Evolutionary conservation across 2,797 vertebrate genomes (phyloP).

Genomic region (Fringilla coelebs): DNA sequence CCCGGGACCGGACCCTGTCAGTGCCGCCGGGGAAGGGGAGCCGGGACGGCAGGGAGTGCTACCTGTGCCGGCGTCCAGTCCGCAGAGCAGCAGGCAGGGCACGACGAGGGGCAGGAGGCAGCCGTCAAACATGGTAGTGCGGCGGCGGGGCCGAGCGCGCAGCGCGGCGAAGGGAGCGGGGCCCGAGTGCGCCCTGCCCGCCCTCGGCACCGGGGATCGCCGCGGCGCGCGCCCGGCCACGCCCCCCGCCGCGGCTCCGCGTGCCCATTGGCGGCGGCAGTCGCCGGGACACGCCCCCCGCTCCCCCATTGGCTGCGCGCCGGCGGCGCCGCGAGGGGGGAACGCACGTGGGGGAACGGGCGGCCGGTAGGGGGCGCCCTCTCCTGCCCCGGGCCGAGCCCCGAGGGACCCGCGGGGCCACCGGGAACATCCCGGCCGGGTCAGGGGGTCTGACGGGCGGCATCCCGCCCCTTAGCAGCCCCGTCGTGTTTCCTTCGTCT

Average conservation of each 20-base stretch:
- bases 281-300: neutral
- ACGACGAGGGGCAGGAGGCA: conserved; percentile 69
- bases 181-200: conserved; percentile 72
- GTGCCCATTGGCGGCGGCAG: neutral
- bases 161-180: neutral
- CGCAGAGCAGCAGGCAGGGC: conserved; percentile 74
- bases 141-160: conserved; percentile 14
- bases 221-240: conserved; percentile 71
- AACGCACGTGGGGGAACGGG: conserved; percentile 80
- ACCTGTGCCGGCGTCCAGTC: conserved; percentile 78
- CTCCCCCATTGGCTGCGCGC: neutral
- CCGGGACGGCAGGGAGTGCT: conserved; percentile 16
- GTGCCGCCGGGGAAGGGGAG: neutral
- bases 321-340: conserved; percentile 35
- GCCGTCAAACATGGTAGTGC: conserved; percentile 78
- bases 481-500: rapidly evolving
- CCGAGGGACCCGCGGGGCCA: neutral
- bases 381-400: neutral
- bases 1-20: neutral
- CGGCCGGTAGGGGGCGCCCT: conserved; percentile 15
- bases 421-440: neutral
- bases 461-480: rapidly evolving
- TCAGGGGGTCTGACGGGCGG: rapidly evolving
- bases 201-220: conserved; percentile 78
- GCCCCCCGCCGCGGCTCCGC: conserved; percentile 23